Evolutionary conservation across 1,140 invertebrate species (phyloP), one percentile per base, ranked within the genome.

Genomic region (Conus betulinus): DNA sequence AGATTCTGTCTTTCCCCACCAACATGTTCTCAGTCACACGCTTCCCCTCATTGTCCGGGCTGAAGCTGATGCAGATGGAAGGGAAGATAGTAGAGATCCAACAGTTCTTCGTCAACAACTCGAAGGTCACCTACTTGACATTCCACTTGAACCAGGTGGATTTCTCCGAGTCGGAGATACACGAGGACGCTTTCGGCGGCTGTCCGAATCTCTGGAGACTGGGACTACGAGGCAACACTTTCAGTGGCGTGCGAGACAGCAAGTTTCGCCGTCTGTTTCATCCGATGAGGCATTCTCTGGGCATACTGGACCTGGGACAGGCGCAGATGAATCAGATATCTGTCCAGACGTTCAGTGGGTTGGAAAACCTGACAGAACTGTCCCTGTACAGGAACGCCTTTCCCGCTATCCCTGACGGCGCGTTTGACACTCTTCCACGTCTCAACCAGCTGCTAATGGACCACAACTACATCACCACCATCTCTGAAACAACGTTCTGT

Each of bases 31-130:
- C 39, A 0, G 7, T 23, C 1, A 51, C 52, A 53, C 79, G 79
- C 17, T 81, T 81, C 23, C 78, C 79, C 20, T 13, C 51, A 7
- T 25, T 81, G 39, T 15, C 20, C 4, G 79, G 17, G 5, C 51
- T 81, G 51, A 53, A 81, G 39, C 27, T 81, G 13, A 81, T 53
- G 79, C 51, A 81, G 23, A 81, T 81, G 79, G 79, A 81, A 53
- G 39, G 39, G 8, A 81, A 81, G 17, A 81, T 81, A 52, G 39
- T 5, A 51, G 7, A 27, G 17, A 78, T 78, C 25, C 39, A 27
- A 2, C 7, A 17, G 15, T n/a, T 63, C 39, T 63, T 63, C 25
- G 53, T 63, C 83, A 67, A 84, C n/a, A 84, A 63, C 53, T 84
- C 60, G 0, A 52, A 60, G 39, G 60, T 84, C 15, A 84, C 39